phyloP scores from a whole-genome alignment of 1,140 invertebrate genomes.

The Drosophila pectinifera region DNA sequence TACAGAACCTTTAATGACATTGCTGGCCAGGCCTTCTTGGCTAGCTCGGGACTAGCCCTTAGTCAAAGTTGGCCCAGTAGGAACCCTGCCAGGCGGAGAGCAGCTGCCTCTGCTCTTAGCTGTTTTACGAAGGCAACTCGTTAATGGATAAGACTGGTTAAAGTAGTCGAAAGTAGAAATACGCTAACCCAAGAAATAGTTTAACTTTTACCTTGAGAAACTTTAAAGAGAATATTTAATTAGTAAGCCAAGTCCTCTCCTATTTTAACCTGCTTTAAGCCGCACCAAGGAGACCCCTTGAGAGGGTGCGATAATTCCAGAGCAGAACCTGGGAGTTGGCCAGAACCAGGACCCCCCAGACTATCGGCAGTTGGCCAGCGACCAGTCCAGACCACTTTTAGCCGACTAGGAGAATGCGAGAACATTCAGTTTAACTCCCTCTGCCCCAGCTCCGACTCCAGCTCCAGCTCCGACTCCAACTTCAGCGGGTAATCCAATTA shows the following conservation, averaged over 20 bases:
- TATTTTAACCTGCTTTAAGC: neutral
- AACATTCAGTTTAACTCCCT: constrained; percentile 55
- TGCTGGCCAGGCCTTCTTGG: neutral
- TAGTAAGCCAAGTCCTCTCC: no score
- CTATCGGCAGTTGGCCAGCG: constrained; percentile 4
- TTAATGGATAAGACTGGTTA: neutral
- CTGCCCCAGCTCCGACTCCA: no score
- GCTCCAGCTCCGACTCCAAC: constrained; percentile 63
- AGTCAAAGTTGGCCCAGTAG: neutral
- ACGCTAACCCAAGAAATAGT: no score
- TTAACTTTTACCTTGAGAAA: no score
- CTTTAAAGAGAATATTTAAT: no score
- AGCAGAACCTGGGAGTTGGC: neutral
- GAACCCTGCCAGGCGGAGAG: neutral
- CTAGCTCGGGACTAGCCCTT: constrained; percentile 45
- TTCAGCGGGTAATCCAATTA: constrained; percentile 86
- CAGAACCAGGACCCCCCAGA: constrained; percentile 32
- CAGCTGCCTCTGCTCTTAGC: constrained; percentile 45
- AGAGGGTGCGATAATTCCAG: constrained; percentile 8
- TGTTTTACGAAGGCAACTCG: constrained; percentile 32
- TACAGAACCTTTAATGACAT: neutral
- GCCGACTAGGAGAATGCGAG: constrained; percentile 45
- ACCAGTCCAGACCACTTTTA: constrained; percentile 46
- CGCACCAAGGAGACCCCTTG: neutral
- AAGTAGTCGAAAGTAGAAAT: constrained; percentile 17